A percentile compares a stretch with the other conserved stretches of the same genome.
phyloP scores from a whole-genome alignment of 2,888 invertebrate species.

The Drosophila formosana region DNA sequence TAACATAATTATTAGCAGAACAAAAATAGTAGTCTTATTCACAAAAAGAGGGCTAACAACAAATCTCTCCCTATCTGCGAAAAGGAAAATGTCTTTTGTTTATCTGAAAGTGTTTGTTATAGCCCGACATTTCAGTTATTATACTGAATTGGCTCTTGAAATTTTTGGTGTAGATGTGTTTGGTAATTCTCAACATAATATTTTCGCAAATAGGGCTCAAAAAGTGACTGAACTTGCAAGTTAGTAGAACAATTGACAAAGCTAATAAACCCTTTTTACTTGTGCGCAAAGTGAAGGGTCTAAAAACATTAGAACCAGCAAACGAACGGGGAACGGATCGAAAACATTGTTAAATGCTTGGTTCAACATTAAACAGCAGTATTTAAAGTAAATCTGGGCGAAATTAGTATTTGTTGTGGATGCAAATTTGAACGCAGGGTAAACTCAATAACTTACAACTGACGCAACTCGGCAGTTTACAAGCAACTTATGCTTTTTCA shows the following conservation, averaged over 20 bases:
- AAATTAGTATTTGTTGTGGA: conserved; percentile 7
- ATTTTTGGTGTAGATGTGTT: too few relatives aligned
- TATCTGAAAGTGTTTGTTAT: too few relatives aligned
- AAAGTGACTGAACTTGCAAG: conserved; percentile 14
- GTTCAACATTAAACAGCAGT: background rate
- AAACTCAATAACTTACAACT: conserved; percentile 61
- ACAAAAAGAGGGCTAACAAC: background rate
- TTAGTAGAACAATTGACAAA: conserved; percentile 13
- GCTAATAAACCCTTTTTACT: background rate
- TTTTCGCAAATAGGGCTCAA: too few relatives aligned
- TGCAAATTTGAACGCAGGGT: conserved; percentile 20
- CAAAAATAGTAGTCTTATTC: background rate
- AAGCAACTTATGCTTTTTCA: conserved; percentile 57
- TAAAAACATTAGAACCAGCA: background rate
- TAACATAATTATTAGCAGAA: conserved; percentile 1
- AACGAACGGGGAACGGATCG: background rate
- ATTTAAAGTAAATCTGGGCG: background rate
- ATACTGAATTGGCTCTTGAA: too few relatives aligned
- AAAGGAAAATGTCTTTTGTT: too few relatives aligned
- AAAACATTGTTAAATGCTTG: conserved; percentile 12
- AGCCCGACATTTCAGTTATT: too few relatives aligned
- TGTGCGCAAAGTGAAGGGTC: background rate
- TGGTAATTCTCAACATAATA: too few relatives aligned
- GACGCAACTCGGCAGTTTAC: conserved; percentile 13
- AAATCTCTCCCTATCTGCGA: background rate